Base-by-base conservation (phyloP, 1,140 invertebrate genomes). In the Anoplolepis gracilipes region DNA sequence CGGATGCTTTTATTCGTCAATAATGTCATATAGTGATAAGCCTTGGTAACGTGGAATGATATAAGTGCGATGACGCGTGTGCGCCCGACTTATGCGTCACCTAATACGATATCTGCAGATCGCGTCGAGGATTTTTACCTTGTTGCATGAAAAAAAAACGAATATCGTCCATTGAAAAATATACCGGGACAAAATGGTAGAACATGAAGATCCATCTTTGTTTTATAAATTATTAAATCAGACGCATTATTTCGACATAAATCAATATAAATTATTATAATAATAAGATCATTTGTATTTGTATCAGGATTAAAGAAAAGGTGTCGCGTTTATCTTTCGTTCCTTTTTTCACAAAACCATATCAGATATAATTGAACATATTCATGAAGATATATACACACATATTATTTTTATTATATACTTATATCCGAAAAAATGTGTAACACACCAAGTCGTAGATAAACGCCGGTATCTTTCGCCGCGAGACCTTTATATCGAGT, bases 61-160 rank as follows among this genome's bases (percentile, higher is more conserved):
- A 39, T 69, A 81, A 81, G 42, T 81, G 64, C 76, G 78, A 67
- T 69, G 84, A 65, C 55, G 77, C 84, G 64, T 78, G 62, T 79
- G 22, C 76, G 28, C 46, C n/a, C 65, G 55, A 36, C 65, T 85
- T 85, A 81, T 70, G 39, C 76, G 28, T 33, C 25, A 57, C 25
- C 36, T 82, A 79, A 79, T 79, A 69, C 62, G 33, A 53, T 79
- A 55, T 55, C 76, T 28, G 62, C 46, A 36, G 16, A 22, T 2
- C 7, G 28, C 61, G n/a, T 19, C 11, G 25, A 36, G 8, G 46
- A 69, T 55, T 5, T 30, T 5, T 25, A 64, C 39, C 46, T 19
- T 10, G 30, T 16, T 25, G 61, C n/a, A 36, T 13, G 33, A 22
- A 28, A 55, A 22, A 28, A 55, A 70, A 79, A 5, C 62, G 62